Percentiles rank a stretch among this genome's conserved stretches.
Conservation (phyloP, 2,113 vertebrate genomes). For the Gopherus flavomarginatus region DNA sequence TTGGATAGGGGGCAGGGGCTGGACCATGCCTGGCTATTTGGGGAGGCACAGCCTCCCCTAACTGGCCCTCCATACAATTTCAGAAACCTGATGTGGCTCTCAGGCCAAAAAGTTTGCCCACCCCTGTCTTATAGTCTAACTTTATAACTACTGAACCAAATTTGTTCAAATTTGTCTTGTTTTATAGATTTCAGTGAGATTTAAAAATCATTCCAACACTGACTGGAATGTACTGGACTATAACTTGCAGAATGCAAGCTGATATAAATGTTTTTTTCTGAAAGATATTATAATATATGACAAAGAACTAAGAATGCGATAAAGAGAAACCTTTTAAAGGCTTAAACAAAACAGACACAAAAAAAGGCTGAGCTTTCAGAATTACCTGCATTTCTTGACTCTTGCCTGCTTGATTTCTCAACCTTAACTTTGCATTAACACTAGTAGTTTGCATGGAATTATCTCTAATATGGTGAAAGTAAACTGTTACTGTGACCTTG, state of each 20-base stretch:
- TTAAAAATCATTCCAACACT: background rate
- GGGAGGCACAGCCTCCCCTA: too few species aligned
- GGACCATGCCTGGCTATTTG: too few species aligned
- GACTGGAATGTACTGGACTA: background rate
- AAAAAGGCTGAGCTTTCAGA: background rate
- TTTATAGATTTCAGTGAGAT: conserved; percentile 23
- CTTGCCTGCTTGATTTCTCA: background rate
- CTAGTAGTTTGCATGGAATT: background rate
- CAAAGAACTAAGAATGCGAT: background rate
- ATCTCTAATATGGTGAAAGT: background rate
- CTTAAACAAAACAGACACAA: conserved; percentile 14
- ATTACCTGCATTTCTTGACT: background rate
- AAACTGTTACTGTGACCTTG: background rate
- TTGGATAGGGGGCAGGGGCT: too few species aligned
- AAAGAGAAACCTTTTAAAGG: background rate
- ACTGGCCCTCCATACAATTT: too few species aligned
- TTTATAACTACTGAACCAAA: background rate
- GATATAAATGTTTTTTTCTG: conserved; percentile 16
- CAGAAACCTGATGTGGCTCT: too few species aligned
- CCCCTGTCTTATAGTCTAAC: background rate
- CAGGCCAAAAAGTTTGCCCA: too few species aligned
- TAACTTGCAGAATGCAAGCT: conserved; percentile 36
- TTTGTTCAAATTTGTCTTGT: background rate
- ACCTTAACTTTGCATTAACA: background rate
- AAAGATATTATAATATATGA: background rate